A percentile compares a stretch with the other conserved stretches of the same genome.
phyloP scores from a whole-genome alignment of 30 jellyfish, hydroid and myxozoan species.

The Rhopilema esculentum region DNA sequence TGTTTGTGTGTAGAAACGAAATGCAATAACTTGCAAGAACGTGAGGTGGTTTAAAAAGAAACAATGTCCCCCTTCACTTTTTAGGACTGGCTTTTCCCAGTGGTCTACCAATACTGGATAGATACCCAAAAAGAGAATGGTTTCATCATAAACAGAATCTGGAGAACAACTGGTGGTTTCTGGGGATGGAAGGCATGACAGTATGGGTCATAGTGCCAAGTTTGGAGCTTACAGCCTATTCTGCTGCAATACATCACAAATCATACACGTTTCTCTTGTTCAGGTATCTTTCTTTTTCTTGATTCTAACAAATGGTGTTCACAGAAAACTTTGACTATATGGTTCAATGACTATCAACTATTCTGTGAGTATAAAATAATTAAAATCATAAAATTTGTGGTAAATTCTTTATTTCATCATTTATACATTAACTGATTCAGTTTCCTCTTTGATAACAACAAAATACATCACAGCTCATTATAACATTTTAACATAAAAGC shows the following conservation, averaged over 20 bases:
- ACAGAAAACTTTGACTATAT: no score
- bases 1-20: slow-evolving; percentile 14
- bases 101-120: not conserved
- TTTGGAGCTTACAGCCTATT: slow-evolving; percentile 59
- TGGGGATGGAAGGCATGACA: slow-evolving; percentile 41
- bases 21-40: not conserved
- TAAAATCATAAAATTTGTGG: no score
- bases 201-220: slow-evolving; percentile 64
- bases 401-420: no score
- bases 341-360: no score
- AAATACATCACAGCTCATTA: no score
- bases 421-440: no score
- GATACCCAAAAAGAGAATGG: not conserved
- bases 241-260: slow-evolving; percentile 1
- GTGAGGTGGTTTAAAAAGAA: not conserved
- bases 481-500: no score
- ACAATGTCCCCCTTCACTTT: not conserved
- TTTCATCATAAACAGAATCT: not conserved
- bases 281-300: no score
- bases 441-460: no score
- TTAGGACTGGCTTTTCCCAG: slow-evolving; percentile 30
- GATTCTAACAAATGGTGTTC: no score
- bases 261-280: slow-evolving; percentile 48
- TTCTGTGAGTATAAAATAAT: no score
- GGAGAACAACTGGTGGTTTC: slow-evolving; percentile 7